These are phyloP conservation scores for Drosophila rufa DNA, from an alignment of 1,140 invertebrate species.

Conservation along the genomic window DNA sequence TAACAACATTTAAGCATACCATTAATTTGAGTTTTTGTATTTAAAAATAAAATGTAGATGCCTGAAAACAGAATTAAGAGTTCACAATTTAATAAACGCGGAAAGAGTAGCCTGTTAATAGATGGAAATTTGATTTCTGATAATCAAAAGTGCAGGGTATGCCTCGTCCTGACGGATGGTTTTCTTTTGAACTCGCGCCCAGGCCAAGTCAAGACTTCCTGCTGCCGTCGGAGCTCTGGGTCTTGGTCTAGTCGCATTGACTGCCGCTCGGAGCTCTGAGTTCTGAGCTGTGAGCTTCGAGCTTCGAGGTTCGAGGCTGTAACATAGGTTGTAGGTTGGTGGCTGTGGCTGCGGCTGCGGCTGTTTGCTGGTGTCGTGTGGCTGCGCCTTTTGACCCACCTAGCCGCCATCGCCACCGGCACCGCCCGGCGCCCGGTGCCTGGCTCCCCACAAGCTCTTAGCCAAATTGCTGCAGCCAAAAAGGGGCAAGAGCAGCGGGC, in stretches of 20 bases:
- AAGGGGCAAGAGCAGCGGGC: not conserved
- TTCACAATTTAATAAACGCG: not conserved
- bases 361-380: slow-evolving; percentile 57
- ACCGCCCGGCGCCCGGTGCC: slow-evolving; percentile 18
- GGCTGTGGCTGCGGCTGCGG: slow-evolving; percentile 53
- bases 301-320: not conserved
- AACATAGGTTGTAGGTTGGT: slow-evolving; percentile 5
- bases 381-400: slow-evolving; percentile 77
- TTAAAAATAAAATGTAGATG: not conserved
- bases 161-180: not conserved
- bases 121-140: no score
- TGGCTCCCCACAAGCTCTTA: slow-evolving; percentile 62
- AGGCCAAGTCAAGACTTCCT: slow-evolving; percentile 25
- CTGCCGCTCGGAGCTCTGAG: slow-evolving; percentile 17
- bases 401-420: slow-evolving; percentile 29
- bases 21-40: not conserved
- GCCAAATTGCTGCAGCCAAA: slow-evolving; percentile 74
- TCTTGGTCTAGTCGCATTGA: slow-evolving; percentile 51
- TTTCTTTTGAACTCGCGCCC: not conserved
- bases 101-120: not conserved
- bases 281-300: not conserved
- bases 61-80: no score
- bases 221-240: slow-evolving; percentile 38
- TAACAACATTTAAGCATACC: not conserved
- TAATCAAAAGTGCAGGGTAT: slow-evolving; percentile 7